Base-by-base conservation (phyloP, 2,113 vertebrate species). In the Ctenodactylus gundi region DNA sequence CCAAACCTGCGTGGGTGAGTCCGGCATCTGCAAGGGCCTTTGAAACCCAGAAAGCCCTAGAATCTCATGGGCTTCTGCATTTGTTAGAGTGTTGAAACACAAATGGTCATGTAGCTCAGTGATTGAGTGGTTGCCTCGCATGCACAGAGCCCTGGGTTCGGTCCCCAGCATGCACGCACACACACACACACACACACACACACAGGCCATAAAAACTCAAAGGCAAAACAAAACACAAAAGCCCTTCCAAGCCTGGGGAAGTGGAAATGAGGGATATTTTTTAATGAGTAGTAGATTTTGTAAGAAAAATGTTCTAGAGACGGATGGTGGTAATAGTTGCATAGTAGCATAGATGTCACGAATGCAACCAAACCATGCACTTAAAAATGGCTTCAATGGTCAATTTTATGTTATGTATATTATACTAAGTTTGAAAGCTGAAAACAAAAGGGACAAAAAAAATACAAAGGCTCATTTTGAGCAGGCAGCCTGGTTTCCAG, bases 1-100 rank as follows among this genome's bases (percentile, higher is more conserved):
- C 91, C 96, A 87, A 51, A 98, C 98, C 7, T 99, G 99, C 36
- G 98, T 99, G 97, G 99, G 99, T 99, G 93, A 27, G 92, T 90
- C 88, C 62, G 25, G 4, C 0, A 0, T 39, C 81, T n/a, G 12
- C 57, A 7, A 31, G 9, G 39, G 57, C 82, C 6, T 55, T 21
- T 44, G 89, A 62, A 64, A 68, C 39, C 0, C 2, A 34, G 77
- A 29, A 60, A 62, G n/a, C 31, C 13, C 21, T 31, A 6, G 53
- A 36, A 39, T 44, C 57, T 68, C 34, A 1, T 3, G 21, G 85
- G 3, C 62, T 70, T 75, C 12, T 6, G 8, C 20, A n/a, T 77
- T 57, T 23, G 60, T 58, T 76, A n/a, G 46, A 21, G 27, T 18
- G 4, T 64, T 20, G 41, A 67, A 80, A 82, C 53, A 78, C 44